Evolutionary conservation across 2,888 invertebrate species (phyloP), one percentile per base, ranked within the genome.

Genomic region (Aspidapion aeneum): DNA sequence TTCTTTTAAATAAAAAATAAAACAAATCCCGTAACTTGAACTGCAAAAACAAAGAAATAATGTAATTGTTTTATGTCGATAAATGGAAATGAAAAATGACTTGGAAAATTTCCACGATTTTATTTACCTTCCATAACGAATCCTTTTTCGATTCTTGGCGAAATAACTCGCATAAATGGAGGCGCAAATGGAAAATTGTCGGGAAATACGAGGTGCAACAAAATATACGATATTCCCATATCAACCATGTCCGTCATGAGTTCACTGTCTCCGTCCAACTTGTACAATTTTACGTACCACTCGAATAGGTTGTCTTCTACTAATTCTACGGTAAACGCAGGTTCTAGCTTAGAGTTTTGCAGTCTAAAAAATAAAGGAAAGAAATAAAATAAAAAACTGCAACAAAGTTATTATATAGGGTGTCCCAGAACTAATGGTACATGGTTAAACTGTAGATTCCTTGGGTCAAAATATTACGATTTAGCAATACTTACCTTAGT

Each of bases 111-210:
- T 17, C 17, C 52, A 5, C 52, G 17, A 52, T 19, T 19, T 17
- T 17, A 18, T 19, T 22, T 64, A 67, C 67, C 93, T 81, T 93
- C 93, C 93, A 94, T 93, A 20, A 94, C 93, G 76, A 93, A 94
- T 50, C 93, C 93, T 72, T 86, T 86, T 71, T 87, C 86, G 68
- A 87, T 85, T 64, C 85, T 79, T 1, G 87, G 87, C 17, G 86
- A 82, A 54, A 87, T 84, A 7, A 87, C 86, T 58, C 86, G 78
- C 83, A 87, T 85, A 79, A 94, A 94, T 52, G 94, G 94, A 59
- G 94, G 94, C 51, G 91, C 90, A 75, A 94, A 94, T 52, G 94
- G 94, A 75, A 94, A 94, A 77, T 93, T 93, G 74, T 94, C 92
- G 17, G 94, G 94, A 80, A 94, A 94, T 68, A 90, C 84, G 71